Conservation (phyloP, 2,888 invertebrate species). For the Melolontha melolontha region DNA sequence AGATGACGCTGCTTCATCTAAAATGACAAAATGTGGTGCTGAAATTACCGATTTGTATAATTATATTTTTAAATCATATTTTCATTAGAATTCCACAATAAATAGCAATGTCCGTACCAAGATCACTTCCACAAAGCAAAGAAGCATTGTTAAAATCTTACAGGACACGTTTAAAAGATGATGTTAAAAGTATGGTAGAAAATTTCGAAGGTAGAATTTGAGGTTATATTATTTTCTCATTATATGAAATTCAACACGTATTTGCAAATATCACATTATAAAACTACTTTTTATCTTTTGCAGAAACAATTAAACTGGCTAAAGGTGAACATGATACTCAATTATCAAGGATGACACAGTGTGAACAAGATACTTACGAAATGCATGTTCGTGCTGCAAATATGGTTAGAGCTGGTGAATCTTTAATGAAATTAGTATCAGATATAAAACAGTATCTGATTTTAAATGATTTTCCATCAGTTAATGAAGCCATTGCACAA, state of each 20-base stretch:
- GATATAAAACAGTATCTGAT: conserved; percentile 98
- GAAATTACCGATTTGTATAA: no score
- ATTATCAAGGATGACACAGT: conserved; percentile 89
- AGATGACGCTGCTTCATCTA: no score
- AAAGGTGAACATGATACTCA: conserved; percentile 93
- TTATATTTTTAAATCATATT: no score
- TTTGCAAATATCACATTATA: neutral
- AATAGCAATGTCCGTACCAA: conserved; percentile 64
- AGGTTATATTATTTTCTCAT: conserved; percentile 48
- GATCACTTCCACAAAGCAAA: conserved; percentile 89
- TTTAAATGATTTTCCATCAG: conserved; percentile 97
- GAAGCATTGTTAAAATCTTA: conserved; percentile 96
- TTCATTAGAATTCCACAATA: neutral
- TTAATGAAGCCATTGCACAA: conserved; percentile 96
- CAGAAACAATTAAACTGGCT: conserved; percentile 90
- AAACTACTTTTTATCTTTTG: conserved; percentile 51
- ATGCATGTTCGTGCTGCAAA: conserved; percentile 89
- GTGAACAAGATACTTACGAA: conserved; percentile 95
- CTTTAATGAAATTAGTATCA: conserved; percentile 95
- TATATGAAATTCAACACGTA: conserved; percentile 9
- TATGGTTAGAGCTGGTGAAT: conserved; percentile 96
- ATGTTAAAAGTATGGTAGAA: conserved; percentile 96
- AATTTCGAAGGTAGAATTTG: conserved; percentile 87
- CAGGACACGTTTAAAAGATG: conserved; percentile 93
- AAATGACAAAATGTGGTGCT: no score